Evolutionary conservation across 30 jellyfish, hydroid and myxozoan species (phyloP).

Genomic region (Haliclystus octoradiatus): DNA sequence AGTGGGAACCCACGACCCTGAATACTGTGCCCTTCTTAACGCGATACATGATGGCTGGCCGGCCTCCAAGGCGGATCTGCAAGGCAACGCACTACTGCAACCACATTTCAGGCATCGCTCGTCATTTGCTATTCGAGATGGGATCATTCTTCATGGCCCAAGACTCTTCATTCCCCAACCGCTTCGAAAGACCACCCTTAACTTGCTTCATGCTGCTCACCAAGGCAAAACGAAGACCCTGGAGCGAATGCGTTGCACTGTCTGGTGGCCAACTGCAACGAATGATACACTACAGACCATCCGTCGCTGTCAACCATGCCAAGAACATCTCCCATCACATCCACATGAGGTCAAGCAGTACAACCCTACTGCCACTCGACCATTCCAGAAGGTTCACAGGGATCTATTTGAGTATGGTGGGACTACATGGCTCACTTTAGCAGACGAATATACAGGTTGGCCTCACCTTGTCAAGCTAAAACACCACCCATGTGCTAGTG

Average conservation of each 20-base stretch:
- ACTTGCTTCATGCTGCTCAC: neutral
- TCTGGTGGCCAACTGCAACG: neutral
- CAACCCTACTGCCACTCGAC: neutral
- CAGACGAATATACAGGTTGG: neutral
- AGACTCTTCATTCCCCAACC: neutral
- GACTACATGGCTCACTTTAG: neutral
- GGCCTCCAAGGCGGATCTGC: neutral
- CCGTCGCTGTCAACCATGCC: conserved; percentile 1
- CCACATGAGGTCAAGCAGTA: neutral
- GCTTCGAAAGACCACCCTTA: neutral
- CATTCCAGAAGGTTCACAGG: neutral
- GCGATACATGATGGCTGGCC: neutral
- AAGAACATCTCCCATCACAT: neutral
- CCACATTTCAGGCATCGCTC: neutral
- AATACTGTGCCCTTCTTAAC: neutral
- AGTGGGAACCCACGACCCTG: neutral
- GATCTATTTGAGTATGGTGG: neutral
- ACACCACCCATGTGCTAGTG: too few species aligned
- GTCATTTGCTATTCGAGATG: neutral
- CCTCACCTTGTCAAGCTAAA: too few species aligned
- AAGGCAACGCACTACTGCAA: neutral
- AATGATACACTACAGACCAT: neutral
- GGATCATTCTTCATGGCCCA: neutral
- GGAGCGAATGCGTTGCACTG: neutral
- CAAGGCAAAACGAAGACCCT: neutral